Evolutionary conservation across 2,888 invertebrate species (phyloP), one percentile per base, ranked within the genome.

Genomic region (Temnothorax ravouxi): DNA sequence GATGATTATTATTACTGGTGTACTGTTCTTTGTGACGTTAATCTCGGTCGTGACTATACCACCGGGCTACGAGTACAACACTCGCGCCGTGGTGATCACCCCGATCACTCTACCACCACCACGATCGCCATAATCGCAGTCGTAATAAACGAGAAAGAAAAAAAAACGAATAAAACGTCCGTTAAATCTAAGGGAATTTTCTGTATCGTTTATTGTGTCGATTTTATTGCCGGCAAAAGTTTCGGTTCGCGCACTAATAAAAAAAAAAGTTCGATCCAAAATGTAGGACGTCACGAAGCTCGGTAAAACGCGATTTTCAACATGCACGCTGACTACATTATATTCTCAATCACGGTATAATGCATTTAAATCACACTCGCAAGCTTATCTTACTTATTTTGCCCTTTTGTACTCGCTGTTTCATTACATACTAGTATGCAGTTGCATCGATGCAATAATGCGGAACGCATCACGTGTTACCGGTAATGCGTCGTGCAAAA

Each of bases 11-110:
- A 95, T 94, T 91, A 94, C 93, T 93, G 94, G 95, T 93, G 94
- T 94, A 94, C 93, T 95, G 93, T 95, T 95, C 93, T 93, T 95
- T 94, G 94, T 94, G 91, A 95, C 95, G 92, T 93, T 95, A 94
- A 94, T 95, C 91, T 95, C 94, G 91, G 94, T 95, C 92, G 92
- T 95, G 90, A 93, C 94, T 86, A 93, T 94, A 90, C 94, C 94
- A 91, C 93, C 94, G 90, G 93, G 93, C 92, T 94, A 94, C 89
- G 93, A 94, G 89, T 93, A 94, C 84, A 92, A 88, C 83, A 93
- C 94, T 91, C 93, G 90, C 88, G 92, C 93, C 88, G 92, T 93
- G 89, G 93, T 93, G 88, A 93, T 93, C 90, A 94, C 93, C 85
- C 93, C 94, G 90, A 89, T 94, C 84, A 92, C 91, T 85, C 88